Evolutionary conservation across 2,113 vertebrate species (phyloP), one percentile per base, ranked within the genome.

Genomic region (Takifugu bimaculatus): DNA sequence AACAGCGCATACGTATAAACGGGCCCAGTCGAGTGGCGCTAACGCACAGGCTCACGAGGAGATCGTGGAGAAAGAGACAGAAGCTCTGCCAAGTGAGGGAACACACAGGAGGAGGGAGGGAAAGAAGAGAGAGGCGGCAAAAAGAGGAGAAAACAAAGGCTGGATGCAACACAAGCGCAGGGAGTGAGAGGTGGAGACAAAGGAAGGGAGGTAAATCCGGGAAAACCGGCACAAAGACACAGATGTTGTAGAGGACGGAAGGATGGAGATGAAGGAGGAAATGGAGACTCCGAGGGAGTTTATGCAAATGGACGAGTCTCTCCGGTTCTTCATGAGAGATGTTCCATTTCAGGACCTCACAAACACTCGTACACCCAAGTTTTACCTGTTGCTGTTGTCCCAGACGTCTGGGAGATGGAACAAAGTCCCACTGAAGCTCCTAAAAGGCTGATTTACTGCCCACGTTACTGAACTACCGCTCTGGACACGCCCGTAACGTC

Each of bases 31-130:
- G 29, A 66, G 43, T 59, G 53, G 59, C 54, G 54, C 58, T 48
- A 51, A 58, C 45, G 35, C 57, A 52, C 50, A 74, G 49, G 49
- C 60, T 53, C 28, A 70, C 27, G 61, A 63, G 62, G 6, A 58
- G 44, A 72, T 47, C 47, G 60, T 59, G 70, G 66, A 78, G 68
- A 70, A 56, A 11, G 50, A 63, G 49, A 67, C 28, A 44, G 56
- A 71, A 63, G 52, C 50, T 47, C 63, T 75, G 75, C 70, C 79
- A 70, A 0, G 54, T 70, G 64, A 65, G 67, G 70, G 68, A 74
- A 54, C 63, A 74, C 27, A 15, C 72, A 62, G 47, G 14, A 29
- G 55, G 55, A 27, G n/a, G 57, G 65, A 69, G 14, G 49, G 13
- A 70, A 60, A 47, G 55, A 75, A 70, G 54, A 35, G 35, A 65